A percentile compares a stretch with the other conserved stretches of the same genome.
These are phyloP conservation scores for Linepithema humile DNA, from an alignment of 1,140 invertebrate species.

Conservation along the genomic window DNA sequence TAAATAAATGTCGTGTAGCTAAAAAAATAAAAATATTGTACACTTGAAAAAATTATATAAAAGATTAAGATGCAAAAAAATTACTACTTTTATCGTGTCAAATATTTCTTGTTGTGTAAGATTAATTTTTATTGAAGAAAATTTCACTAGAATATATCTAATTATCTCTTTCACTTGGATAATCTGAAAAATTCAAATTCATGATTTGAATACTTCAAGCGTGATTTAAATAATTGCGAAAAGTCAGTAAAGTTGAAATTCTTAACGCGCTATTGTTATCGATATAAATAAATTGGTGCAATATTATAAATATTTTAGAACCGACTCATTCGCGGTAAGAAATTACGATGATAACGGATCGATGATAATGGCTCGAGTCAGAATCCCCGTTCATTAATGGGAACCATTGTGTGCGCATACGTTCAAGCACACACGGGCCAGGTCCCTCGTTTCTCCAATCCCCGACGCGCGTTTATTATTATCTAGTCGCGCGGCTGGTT, in stretches of 20 bases:
- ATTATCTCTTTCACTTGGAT: background rate
- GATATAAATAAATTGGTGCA: background rate
- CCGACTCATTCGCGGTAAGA: background rate
- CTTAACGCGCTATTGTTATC: background rate
- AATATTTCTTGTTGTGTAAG: background rate
- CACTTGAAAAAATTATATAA: background rate
- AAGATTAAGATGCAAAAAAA: conserved; percentile 1
- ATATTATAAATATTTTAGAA: background rate
- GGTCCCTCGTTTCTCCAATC: conserved; percentile 44
- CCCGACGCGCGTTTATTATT: conserved; percentile 71
- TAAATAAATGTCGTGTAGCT: background rate
- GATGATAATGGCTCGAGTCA: conserved; percentile 31
- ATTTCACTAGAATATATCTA: background rate
- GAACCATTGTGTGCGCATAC: background rate
- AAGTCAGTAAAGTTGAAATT: background rate
- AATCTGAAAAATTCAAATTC: too few relatives aligned
- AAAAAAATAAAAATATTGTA: background rate
- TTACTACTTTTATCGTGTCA: background rate
- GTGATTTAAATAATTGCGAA: background rate
- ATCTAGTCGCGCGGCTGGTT: conserved; percentile 70
- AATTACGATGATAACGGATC: background rate
- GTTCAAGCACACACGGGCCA: conserved; percentile 20
- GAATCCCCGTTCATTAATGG: background rate
- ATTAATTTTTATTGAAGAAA: conserved; percentile 5
- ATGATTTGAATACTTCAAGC: background rate